Evolutionary conservation across 2,888 invertebrate genomes (phyloP).

Genomic region (Halocaridina rubra): DNA sequence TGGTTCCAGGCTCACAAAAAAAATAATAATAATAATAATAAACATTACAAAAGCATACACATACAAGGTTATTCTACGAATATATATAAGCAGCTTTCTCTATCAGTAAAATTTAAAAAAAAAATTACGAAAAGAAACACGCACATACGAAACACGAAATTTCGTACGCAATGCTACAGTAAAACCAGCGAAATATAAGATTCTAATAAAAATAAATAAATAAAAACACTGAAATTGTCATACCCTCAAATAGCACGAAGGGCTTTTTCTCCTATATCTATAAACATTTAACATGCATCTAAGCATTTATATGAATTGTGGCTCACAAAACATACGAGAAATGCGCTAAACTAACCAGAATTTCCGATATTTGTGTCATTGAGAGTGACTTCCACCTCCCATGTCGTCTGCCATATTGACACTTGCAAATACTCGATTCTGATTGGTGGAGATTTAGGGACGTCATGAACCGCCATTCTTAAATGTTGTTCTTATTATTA

Average conservation of each 20-base stretch:
- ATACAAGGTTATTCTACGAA: too few relatives aligned
- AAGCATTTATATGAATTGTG: background rate
- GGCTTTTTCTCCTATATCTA: too few relatives aligned
- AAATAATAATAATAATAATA: background rate
- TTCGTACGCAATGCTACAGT: too few relatives aligned
- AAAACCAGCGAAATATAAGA: too few relatives aligned
- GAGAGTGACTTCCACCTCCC: slow-evolving; percentile 17
- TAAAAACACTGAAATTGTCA: background rate
- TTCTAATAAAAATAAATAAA: background rate
- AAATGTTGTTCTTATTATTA: too few relatives aligned
- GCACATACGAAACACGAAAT: background rate
- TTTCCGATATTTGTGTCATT: slow-evolving; percentile 39
- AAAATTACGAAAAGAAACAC: background rate
- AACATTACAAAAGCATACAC: too few relatives aligned
- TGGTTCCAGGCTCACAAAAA: background rate
- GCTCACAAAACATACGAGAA: background rate
- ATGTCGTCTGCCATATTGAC: slow-evolving; percentile 58
- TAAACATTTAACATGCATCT: background rate
- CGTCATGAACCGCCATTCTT: background rate
- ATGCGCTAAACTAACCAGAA: slow-evolving; percentile 22
- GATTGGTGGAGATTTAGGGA: background rate
- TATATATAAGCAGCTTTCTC: too few relatives aligned
- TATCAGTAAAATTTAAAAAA: background rate
- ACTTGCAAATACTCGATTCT: slow-evolving; percentile 13
- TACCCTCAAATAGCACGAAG: too few relatives aligned